phyloP scores from a whole-genome alignment of 2,888 invertebrate species.

The Drosophila kuntzei region DNA sequence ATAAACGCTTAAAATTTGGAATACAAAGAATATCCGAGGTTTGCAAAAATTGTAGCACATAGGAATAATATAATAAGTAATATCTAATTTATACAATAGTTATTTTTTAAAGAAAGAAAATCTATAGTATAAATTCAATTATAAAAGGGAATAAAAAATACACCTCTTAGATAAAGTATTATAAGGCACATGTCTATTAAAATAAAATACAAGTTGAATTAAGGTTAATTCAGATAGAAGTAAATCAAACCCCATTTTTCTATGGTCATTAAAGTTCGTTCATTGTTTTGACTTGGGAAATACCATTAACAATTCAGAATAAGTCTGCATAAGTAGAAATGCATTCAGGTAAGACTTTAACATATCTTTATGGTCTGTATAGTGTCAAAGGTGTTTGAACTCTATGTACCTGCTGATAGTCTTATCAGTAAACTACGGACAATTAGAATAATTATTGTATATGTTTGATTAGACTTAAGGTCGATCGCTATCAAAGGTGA shows the following conservation, averaged over 20 bases:
- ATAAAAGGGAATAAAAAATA: not conserved
- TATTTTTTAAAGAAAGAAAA: too few species aligned
- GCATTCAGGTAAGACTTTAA: not conserved
- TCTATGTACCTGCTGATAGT: constrained; percentile 6
- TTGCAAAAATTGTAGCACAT: too few species aligned
- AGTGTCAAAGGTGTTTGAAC: constrained; percentile 30
- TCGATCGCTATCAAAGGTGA: constrained; percentile 1
- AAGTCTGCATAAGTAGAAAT: not conserved
- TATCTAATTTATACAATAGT: too few species aligned
- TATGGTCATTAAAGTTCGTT: not conserved
- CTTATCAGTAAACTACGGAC: constrained; percentile 18
- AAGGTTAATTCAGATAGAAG: not conserved
- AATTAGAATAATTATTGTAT: constrained; percentile 26
- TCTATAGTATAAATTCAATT: too few species aligned
- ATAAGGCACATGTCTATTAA: too few species aligned
- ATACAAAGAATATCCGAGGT: too few species aligned
- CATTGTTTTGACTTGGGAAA: not conserved
- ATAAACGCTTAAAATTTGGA: too few species aligned
- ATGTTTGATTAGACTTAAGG: constrained; percentile 7
- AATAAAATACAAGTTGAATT: not conserved
- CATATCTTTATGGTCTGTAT: constrained; percentile 3
- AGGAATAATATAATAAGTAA: too few species aligned
- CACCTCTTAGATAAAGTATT: too few species aligned
- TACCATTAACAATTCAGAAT: not conserved
- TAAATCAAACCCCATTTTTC: not conserved